These are phyloP conservation scores for Chloroceryle aenea DNA, from an alignment of 2,113 vertebrate genomes.

Conservation along the genomic window DNA sequence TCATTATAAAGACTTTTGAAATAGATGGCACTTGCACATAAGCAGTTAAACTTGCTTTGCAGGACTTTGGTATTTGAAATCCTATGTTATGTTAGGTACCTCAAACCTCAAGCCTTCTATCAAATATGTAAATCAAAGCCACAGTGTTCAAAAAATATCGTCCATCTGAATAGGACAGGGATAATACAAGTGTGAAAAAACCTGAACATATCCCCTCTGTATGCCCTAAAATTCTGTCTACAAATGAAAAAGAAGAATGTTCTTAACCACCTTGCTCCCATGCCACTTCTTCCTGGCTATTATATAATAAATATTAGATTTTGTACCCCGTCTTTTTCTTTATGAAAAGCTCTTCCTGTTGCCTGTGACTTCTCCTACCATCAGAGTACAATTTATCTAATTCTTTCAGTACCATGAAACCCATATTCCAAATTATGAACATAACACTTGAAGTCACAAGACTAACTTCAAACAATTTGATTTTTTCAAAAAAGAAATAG, in stretches of 20 bases:
- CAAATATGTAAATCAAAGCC: not conserved
- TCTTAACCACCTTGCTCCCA: not conserved
- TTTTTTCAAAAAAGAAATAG: not conserved
- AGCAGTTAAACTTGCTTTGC: not conserved
- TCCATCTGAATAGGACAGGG: not conserved
- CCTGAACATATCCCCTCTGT: fast-evolving
- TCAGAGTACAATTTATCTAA: not conserved
- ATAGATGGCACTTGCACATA: not conserved
- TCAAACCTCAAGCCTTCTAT: not conserved
- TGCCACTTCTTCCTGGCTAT: not conserved
- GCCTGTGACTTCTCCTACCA: not conserved
- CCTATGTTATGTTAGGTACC: not conserved
- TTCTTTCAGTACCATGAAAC: not conserved
- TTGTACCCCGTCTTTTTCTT: not conserved
- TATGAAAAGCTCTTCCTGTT: not conserved
- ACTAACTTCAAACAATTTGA: not conserved
- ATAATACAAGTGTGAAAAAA: not conserved
- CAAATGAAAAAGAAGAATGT: not conserved
- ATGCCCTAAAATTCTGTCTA: not conserved
- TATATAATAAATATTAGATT: not conserved
- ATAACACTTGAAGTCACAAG: not conserved
- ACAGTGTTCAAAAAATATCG: not conserved
- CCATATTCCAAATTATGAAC: not conserved
- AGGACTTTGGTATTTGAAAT: not conserved
- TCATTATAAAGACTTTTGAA: not conserved